Base-by-base conservation (phyloP, 2,888 invertebrate species). In the Dexiosoma caninum region DNA sequence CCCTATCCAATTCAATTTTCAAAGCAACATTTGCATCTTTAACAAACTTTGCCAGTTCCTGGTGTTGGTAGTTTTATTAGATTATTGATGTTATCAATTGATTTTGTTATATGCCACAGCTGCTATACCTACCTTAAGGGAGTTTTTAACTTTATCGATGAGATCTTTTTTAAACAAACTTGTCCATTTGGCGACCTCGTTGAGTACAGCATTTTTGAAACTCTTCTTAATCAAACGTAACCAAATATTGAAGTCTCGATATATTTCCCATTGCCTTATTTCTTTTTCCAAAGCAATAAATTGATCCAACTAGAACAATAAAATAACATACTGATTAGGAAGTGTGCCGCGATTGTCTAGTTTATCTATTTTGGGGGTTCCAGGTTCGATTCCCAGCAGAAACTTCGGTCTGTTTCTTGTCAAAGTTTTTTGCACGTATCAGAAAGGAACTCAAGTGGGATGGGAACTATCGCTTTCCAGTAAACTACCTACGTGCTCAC, bases 131-230 rank as follows among this genome's bases (percentile, higher is more conserved):
- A 94, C 95, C 93, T 94, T 84, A 92, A 90, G 80, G 5, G 87
- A 86, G 69, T 87, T 93, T 57, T 94, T 93, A 0, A 98, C 97
- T 82, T 94, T 93, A 84, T 96, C 93, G 83, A 95, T 94, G 8
- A 98, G 92, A 91, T 97, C 94, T 85, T 95, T 93, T 86, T 97
- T 97, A 86, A 95, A 96, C 83, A 97, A 92, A 86, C 95, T 95
- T 74, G 95, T 94, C 97, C 98, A 98, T 86, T 96, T 95, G 87
- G 95, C 95, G 78, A 97, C 93, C 23, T 94, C 93, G 87, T 95
- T 96, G 82, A 97, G 92, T 16, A 98, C 93, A 0, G 94, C 93
- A 85, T 95, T 95, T 85, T 97, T 95, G 84, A 98, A 94, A 0
- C 95, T 94, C 75, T 92, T 93, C 57, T 96, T 91, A 85, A 97